Percentiles rank a stretch among this genome's conserved stretches.
These are phyloP conservation scores for Neoascia interrupta DNA, from an alignment of 2,888 invertebrate genomes.

Conservation along the genomic window DNA sequence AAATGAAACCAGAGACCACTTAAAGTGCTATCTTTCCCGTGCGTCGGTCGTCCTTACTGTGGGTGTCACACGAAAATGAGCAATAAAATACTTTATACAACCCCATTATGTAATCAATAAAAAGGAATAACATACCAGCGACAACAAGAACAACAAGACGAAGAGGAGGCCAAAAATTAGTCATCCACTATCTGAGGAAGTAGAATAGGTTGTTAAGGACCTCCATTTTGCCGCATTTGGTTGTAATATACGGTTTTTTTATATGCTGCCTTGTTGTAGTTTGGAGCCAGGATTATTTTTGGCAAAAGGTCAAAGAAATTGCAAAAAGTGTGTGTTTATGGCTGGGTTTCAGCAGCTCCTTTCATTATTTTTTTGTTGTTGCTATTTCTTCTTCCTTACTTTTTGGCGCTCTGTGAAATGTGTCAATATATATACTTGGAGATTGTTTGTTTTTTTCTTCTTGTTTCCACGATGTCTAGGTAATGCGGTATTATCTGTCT, in stretches of 20 bases:
- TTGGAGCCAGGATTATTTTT: conserved; percentile 31
- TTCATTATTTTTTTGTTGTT: neutral
- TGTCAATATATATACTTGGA: conserved; percentile 35
- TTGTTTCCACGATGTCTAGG: conserved; percentile 12
- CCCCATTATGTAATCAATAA: conserved; percentile 44
- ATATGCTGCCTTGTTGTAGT: neutral
- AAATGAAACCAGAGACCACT: neutral
- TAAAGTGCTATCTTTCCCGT: conserved; percentile 1
- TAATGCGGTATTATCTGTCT: too few relatives aligned
- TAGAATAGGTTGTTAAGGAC: conserved; percentile 13
- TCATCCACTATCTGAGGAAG: conserved; percentile 37
- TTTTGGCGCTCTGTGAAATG: neutral
- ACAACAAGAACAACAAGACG: conserved; percentile 15
- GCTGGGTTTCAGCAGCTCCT: neutral
- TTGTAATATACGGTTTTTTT: neutral
- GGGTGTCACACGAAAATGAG: conserved; percentile 33
- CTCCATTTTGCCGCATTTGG: conserved; percentile 1
- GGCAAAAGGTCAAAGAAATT: conserved; percentile 53
- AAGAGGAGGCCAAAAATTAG: conserved; percentile 25
- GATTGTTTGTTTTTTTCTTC: too few relatives aligned
- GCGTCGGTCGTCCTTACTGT: neutral
- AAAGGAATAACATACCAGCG: conserved; percentile 1
- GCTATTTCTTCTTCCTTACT: neutral
- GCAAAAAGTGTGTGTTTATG: conserved; percentile 29
- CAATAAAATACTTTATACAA: conserved; percentile 47